phyloP scores from a whole-genome alignment of 2,797 vertebrate genomes.

The Macroramphosus scolopax region DNA sequence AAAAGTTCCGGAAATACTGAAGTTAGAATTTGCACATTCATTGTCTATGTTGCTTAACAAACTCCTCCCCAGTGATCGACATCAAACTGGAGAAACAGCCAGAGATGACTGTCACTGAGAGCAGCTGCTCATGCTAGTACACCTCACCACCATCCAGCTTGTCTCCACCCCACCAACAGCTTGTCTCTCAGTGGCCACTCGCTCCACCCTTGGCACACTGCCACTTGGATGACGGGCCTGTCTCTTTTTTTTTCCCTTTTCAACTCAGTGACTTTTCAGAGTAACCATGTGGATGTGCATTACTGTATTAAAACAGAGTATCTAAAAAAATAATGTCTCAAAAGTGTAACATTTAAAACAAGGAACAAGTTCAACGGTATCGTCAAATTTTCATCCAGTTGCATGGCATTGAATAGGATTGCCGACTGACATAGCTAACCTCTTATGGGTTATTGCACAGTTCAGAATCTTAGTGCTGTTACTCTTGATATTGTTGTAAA shows the following conservation, averaged over 20 bases:
- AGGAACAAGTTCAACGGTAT: constrained; percentile 70
- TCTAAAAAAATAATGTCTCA: constrained; percentile 51
- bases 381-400: constrained; percentile 81
- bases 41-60: constrained; percentile 73
- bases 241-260: constrained; percentile 53
- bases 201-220: constrained; percentile 72
- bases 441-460: constrained; percentile 86
- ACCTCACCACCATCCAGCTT: constrained; percentile 55
- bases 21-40: constrained; percentile 35
- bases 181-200: constrained; percentile 80
- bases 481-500: constrained; percentile 76
- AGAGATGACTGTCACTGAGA: constrained; percentile 90
- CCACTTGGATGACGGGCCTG: constrained; percentile 76
- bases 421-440: constrained; percentile 82
- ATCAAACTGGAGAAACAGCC: constrained; percentile 91
- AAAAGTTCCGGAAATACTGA: constrained; percentile 21
- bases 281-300: constrained; percentile 85
- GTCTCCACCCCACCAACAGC: constrained; percentile 74
- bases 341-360: constrained; percentile 62
- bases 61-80: constrained; percentile 83
- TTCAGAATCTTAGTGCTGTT: constrained; percentile 81
- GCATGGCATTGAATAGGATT: constrained; percentile 89
- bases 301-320: too few species aligned
- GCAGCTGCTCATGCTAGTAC: constrained; percentile 90
- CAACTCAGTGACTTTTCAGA: constrained; percentile 84